Evolutionary conservation across 2,888 invertebrate species (phyloP).

Genomic region (Phrixothrix hirtus): DNA sequence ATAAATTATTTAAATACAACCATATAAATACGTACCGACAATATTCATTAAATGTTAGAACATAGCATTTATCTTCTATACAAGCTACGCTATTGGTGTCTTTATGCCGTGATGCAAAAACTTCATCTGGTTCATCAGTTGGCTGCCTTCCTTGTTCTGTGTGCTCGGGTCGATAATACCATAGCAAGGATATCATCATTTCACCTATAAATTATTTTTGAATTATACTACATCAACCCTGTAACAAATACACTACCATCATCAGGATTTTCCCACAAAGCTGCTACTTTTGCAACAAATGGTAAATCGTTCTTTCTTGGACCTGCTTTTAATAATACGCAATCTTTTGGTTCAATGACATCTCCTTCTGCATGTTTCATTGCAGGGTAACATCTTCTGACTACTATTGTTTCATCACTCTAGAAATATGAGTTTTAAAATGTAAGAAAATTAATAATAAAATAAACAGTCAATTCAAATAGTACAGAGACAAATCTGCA

Average conservation of each 20-base stretch:
- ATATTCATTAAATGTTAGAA: constrained; percentile 94
- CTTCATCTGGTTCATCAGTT: constrained; percentile 84
- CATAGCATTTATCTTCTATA: constrained; percentile 97
- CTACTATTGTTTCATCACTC: constrained; percentile 75
- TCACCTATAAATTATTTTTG: constrained; percentile 67
- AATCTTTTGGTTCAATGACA: constrained; percentile 83
- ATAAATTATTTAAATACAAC: not conserved
- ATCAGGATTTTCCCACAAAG: constrained; percentile 92
- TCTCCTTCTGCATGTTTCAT: constrained; percentile 91
- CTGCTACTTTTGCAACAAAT: constrained; percentile 92
- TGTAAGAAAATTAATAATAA: too few relatives aligned
- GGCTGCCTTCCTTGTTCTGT: constrained; percentile 85
- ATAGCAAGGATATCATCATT: constrained; percentile 95
- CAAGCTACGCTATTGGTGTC: constrained; percentile 96
- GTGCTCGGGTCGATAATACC: constrained; percentile 98
- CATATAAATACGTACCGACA: constrained; percentile 72
- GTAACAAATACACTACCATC: constrained; percentile 67
- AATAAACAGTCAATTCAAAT: too few relatives aligned
- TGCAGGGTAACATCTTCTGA: constrained; percentile 84
- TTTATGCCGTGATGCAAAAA: constrained; percentile 93
- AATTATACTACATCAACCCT: not conserved
- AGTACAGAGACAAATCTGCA: too few relatives aligned
- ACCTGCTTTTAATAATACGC: constrained; percentile 88
- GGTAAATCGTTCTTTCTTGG: constrained; percentile 83
- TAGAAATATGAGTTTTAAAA: too few relatives aligned